Evolutionary conservation across 2,888 invertebrate genomes (phyloP), one percentile per base, ranked within the genome.

Genomic region (Yponomeuta malinellus): DNA sequence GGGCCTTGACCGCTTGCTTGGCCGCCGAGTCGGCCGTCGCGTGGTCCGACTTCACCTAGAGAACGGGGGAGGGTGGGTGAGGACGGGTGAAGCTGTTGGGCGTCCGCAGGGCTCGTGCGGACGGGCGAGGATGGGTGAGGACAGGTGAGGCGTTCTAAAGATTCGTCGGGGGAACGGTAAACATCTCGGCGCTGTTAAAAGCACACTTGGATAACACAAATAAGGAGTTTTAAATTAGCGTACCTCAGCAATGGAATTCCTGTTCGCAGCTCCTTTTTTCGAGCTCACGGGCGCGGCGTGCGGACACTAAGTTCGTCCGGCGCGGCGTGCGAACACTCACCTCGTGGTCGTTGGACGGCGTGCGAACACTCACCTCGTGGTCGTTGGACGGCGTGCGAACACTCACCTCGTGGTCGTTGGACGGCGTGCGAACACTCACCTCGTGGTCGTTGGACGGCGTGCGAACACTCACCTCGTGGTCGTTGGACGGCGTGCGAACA

Each of bases 21-120:
- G 52, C 70, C 29, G 15, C n/a, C 37, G 81, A 78, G 65, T 79
- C 87, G 82, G 93, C 88, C 83, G 93, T 92, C 33, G 95, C 95
- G 71, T 95, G 77, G 73, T 81, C 79, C 2, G 87, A 84, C 76
- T 87, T 89, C 75, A 87, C 87, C 88, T 88, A 78, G n/a, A 76
- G 75, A 75, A 63, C 78, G 74, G 74, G 74, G 74, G 66, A 48
- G 72, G 70, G 37, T 15, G 5, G 37, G 48, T 33, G 68, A 59
- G 52, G 37, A 63, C 71, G 70, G 43, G 29, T 15, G 52, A 48
- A 63, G 23, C 15, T 1, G 6, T 4, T 12, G 59, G 48, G 69
- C 12, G 52, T 9, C 10, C 10, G 33, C 33, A 33, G 33, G 33
- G 33, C 23, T 23, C 23, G 23, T 23, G 23, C 0, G 23, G 23